Percentiles rank a stretch among this genome's conserved stretches.
Evolutionary conservation across 1,140 invertebrate species (phyloP).

Genomic region (Drosophila miranda): DNA sequence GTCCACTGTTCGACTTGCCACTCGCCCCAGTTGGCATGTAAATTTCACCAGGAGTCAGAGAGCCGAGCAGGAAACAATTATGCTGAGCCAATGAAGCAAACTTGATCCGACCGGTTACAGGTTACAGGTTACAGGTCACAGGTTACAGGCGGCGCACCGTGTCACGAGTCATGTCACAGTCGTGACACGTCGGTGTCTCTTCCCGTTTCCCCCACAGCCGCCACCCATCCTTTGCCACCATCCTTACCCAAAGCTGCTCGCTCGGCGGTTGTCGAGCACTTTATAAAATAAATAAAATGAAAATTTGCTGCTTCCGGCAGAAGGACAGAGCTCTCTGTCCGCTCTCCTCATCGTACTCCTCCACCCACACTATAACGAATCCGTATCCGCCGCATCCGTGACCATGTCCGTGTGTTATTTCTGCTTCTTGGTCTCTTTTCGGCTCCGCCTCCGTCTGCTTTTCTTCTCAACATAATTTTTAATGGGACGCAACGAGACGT

Average conservation of each 20-base stretch:
- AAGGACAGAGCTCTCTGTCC: neutral
- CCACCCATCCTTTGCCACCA: neutral
- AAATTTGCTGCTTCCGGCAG: constrained; percentile 77
- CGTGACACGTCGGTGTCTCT: constrained; percentile 27
- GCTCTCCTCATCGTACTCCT: neutral
- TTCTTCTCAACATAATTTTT: constrained; percentile 74
- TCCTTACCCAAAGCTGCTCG: neutral
- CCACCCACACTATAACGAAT: constrained; percentile 39
- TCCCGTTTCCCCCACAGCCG: neutral
- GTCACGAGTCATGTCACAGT: constrained; percentile 31
- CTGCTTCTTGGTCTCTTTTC: neutral
- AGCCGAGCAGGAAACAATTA: constrained; percentile 67
- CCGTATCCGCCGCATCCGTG: constrained; percentile 63
- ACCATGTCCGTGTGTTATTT: constrained; percentile 56
- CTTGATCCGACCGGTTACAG: constrained; percentile 50
- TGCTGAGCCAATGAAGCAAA: constrained; percentile 75
- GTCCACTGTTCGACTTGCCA: constrained; percentile 16
- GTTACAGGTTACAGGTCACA: no score
- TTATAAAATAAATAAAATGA: constrained; percentile 79
- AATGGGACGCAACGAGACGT: constrained; percentile 79
- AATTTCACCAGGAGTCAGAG: constrained; percentile 38
- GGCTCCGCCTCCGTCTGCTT: constrained; percentile 12
- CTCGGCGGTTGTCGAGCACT: constrained; percentile 46
- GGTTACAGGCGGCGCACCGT: constrained; percentile 2
- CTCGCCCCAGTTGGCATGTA: constrained; percentile 43